A percentile compares a stretch with the other conserved stretches of the same genome.
Evolutionary conservation across 2,113 vertebrate species (phyloP).

Genomic region (Tylochromis polylepis): DNA sequence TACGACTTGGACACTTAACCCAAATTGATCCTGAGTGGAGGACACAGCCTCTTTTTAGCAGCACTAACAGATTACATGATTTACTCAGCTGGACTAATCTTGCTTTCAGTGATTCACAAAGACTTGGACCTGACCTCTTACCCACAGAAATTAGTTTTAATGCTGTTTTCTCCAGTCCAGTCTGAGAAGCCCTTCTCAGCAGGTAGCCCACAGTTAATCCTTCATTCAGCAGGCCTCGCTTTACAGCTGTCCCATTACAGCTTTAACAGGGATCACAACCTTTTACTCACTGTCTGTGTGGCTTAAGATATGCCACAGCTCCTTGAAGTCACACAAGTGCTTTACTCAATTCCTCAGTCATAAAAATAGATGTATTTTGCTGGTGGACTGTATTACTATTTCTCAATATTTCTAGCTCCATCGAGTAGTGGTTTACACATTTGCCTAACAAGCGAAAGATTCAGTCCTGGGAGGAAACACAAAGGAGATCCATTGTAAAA

Average conservation of each 20-base stretch:
- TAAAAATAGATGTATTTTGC: neutral
- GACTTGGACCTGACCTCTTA: neutral
- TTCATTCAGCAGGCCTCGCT: neutral
- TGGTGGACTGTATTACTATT: neutral
- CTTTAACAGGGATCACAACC: conserved; percentile 2
- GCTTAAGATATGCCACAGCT: neutral
- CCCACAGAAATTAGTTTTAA: neutral
- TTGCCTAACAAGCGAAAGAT: neutral
- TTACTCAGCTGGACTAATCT: conserved; percentile 45
- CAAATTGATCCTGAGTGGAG: conserved; percentile 6
- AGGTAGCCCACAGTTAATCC: conserved; percentile 24
- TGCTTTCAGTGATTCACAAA: neutral
- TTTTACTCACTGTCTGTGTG: neutral
- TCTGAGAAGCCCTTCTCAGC: conserved; percentile 6
- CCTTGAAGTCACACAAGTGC: neutral
- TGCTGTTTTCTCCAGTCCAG: neutral
- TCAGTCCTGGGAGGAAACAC: neutral
- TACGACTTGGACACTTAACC: neutral
- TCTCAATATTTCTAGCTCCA: neutral
- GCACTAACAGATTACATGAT: conserved; percentile 31
- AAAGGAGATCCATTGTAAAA: neutral
- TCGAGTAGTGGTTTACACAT: neutral
- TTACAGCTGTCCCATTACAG: neutral
- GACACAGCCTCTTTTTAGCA: conserved; percentile 8
- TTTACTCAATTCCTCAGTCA: neutral